Evolutionary conservation across 1,140 invertebrate genomes (phyloP).

Genomic region (Caenorhabditis latens): DNA sequence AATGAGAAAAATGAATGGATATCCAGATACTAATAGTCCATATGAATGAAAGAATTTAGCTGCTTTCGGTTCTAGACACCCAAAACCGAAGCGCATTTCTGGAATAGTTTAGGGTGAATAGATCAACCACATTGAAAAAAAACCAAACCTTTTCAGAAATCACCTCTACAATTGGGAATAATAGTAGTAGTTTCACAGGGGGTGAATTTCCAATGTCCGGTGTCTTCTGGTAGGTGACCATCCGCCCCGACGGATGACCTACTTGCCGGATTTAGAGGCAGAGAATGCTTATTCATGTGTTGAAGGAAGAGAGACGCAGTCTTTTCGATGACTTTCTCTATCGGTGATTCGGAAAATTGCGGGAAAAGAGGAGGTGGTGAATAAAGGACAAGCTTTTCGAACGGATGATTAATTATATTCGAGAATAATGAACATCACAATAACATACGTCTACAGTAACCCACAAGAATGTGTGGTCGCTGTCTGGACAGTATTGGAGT

Average conservation of each 20-base stretch:
- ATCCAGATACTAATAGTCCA: slow-evolving; percentile 69
- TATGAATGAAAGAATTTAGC: slow-evolving; percentile 72
- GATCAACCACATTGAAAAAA: neutral
- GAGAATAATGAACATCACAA: neutral
- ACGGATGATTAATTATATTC: neutral
- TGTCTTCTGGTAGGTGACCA: slow-evolving; percentile 43
- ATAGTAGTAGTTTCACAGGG: no score
- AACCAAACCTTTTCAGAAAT: neutral
- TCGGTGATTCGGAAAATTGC: neutral
- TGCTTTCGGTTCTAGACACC: slow-evolving; percentile 53
- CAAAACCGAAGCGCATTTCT: slow-evolving; percentile 57
- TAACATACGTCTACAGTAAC: no score
- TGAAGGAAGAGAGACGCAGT: slow-evolving; percentile 23
- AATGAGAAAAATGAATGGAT: slow-evolving; percentile 74
- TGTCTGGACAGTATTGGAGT: no score
- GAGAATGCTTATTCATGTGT: neutral
- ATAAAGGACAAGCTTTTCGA: neutral
- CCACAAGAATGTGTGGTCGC: no score
- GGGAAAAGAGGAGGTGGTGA: neutral
- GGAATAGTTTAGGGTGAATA: neutral
- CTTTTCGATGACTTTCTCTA: slow-evolving; percentile 8
- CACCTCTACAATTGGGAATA: no score
- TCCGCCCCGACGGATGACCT: slow-evolving; percentile 17
- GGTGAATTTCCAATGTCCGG: neutral
- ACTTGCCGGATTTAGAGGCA: neutral